Evolutionary conservation across 2,888 invertebrate genomes (phyloP).

Genomic region (Brachypalpus laphriformis): DNA sequence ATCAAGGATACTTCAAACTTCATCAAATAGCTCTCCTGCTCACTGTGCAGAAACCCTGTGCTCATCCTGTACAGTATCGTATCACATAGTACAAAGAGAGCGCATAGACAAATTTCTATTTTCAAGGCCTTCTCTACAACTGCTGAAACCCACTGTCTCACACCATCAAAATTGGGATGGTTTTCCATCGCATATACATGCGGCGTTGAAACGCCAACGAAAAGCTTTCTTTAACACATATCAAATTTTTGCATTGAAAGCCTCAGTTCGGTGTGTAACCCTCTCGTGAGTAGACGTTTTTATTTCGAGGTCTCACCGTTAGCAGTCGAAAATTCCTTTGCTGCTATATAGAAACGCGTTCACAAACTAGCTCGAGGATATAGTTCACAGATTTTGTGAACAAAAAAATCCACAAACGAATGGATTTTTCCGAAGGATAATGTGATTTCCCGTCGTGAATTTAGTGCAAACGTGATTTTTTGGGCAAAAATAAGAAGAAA

Average conservation of each 20-base stretch:
- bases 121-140: constrained; percentile 74
- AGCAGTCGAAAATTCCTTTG: constrained; percentile 32
- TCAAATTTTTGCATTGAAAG: constrained; percentile 58
- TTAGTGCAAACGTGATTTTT: constrained; percentile 18
- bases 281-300: constrained; percentile 80
- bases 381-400: constrained; percentile 16
- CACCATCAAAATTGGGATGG: not conserved
- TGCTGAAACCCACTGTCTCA: constrained; percentile 38
- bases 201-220: constrained; percentile 32
- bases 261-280: constrained; percentile 81
- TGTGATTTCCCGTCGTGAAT: constrained; percentile 8
- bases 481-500: constrained; percentile 9
- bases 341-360: constrained; percentile 58
- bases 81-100: constrained; percentile 56
- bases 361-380: constrained; percentile 25
- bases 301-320: constrained; percentile 58
- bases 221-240: constrained; percentile 41
- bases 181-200: not conserved
- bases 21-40: not conserved
- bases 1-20: not conserved
- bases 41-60: constrained; percentile 24
- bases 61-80: constrained; percentile 14
- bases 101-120: constrained; percentile 55
- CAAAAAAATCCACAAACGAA: constrained; percentile 14
- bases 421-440: constrained; percentile 17